Base-by-base conservation (phyloP, 2,797 vertebrate genomes). In the Poeciliopsis paucimaculata region DNA sequence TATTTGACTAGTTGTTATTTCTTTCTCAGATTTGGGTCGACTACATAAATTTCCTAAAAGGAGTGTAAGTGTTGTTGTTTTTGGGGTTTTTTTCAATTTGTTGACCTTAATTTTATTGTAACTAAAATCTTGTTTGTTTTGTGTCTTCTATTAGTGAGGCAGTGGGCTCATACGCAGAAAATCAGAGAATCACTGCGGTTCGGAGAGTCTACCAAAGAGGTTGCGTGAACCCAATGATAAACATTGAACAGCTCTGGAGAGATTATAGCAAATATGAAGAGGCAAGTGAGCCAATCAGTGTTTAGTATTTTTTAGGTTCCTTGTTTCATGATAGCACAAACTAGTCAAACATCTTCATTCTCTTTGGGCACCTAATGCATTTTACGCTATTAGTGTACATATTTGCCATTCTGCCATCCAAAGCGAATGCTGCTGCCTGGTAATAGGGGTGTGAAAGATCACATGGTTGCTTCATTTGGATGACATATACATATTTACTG, bases 231-330 rank as follows among this genome's bases (percentile, higher is more conserved):
- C 98, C 98, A 82, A 99, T 99, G 98, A 99, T 99, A 92, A 99
- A 99, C 93, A 99, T 99, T 64, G 98, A 99, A 85, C 98, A 99
- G 87, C 97, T 99, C 73, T 99, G 98, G 98, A 96, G 98, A 93
- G 98, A 99, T 95, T 99, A 99, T 95, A 99, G 97, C 95, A 99
- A 99, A 92, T 99, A 99, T 39, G 98, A 99, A 93, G 98, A 99
- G 97, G 98, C 97, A 95, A 96, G 90, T 73, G 80, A 70, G 51
- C 20, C 64, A 68, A 10, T 18, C 7, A 0, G 10, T 23, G 36
- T 23, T 41, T 34, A 57, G 16, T 36, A 2, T 73, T 46, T 78
- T 53, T 36, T 0, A 18, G 13, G 28, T 60, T 31, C 28, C 12
- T 31, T 7, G 13, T 60, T 31, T 60, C 31, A 57, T 15, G 15